phyloP scores from a whole-genome alignment of 2,113 vertebrate genomes.

The Cygnus atratus region DNA sequence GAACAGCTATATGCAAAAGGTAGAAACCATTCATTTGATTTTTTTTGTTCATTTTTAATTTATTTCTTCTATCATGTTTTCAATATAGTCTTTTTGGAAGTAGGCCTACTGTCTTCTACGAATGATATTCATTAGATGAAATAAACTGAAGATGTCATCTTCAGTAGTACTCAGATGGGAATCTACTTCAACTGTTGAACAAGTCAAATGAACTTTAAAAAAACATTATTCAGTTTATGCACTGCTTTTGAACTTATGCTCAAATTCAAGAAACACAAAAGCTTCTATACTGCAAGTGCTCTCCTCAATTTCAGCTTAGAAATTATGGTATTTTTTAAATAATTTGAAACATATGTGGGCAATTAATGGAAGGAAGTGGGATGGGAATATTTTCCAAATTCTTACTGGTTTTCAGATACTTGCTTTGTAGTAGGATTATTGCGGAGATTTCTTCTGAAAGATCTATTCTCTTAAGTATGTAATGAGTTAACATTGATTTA shows the following conservation, averaged over 20 bases:
- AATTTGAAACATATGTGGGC: neutral
- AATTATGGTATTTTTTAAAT: neutral
- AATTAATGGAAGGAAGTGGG: neutral
- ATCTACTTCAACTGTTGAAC: neutral
- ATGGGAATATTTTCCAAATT: neutral
- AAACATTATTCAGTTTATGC: neutral
- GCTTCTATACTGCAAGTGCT: neutral
- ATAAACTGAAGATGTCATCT: neutral
- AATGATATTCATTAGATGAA: neutral
- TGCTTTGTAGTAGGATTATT: neutral
- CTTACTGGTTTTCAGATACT: neutral
- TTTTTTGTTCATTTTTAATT: slow-evolving; percentile 74
- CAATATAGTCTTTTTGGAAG: neutral
- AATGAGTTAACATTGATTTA: neutral
- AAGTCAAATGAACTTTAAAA: neutral
- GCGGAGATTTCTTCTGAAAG: neutral
- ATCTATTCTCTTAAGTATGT: neutral
- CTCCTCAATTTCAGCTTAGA: neutral
- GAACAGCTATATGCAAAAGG: slow-evolving; percentile 78
- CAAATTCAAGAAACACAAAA: neutral
- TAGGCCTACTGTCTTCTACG: neutral
- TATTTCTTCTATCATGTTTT: neutral
- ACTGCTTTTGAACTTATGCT: neutral
- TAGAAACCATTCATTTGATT: slow-evolving; percentile 71
- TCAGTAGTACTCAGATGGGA: neutral